A percentile compares a stretch with the other conserved stretches of the same genome.
phyloP scores from a whole-genome alignment of 2,113 vertebrate species.

The Cyprinus carpio region DNA sequence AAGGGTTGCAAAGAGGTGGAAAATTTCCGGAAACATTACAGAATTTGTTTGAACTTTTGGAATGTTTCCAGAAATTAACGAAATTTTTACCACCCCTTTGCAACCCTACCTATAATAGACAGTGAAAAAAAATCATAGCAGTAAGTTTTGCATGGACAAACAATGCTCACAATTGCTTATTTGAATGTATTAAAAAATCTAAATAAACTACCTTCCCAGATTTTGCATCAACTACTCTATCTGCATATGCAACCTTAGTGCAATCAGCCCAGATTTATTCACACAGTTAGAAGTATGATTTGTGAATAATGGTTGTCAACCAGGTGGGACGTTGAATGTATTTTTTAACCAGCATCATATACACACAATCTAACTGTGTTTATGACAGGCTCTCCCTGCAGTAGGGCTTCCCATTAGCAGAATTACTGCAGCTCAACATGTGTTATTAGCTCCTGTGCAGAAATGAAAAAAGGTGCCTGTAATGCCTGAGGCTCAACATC shows the following conservation, averaged over 20 bases:
- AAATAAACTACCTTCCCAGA: background rate
- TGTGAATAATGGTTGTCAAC: background rate
- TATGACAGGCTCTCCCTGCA: constrained; percentile 26
- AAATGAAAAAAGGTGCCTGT: constrained; percentile 31
- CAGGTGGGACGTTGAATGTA: background rate
- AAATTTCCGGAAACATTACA: no score
- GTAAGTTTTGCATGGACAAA: no score
- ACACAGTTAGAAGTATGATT: background rate
- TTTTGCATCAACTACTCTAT: background rate
- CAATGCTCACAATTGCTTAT: no score
- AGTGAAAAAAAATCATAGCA: no score
- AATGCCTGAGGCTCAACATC: constrained; percentile 36
- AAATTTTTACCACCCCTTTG: no score
- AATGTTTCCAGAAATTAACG: no score
- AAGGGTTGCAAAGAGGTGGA: no score
- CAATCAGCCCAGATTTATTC: no score
- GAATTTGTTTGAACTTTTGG: no score
- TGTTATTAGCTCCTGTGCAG: constrained; percentile 50
- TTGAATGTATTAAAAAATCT: no score
- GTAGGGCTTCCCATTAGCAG: constrained; percentile 54
- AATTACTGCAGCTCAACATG: constrained; percentile 40
- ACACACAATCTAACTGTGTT: constrained; percentile 7
- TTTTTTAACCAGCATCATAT: background rate
- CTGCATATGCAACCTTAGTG: background rate
- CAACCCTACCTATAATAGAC: no score